phyloP scores from a whole-genome alignment of 2,113 vertebrate genomes.

The Brachypteracias leptosomus region DNA sequence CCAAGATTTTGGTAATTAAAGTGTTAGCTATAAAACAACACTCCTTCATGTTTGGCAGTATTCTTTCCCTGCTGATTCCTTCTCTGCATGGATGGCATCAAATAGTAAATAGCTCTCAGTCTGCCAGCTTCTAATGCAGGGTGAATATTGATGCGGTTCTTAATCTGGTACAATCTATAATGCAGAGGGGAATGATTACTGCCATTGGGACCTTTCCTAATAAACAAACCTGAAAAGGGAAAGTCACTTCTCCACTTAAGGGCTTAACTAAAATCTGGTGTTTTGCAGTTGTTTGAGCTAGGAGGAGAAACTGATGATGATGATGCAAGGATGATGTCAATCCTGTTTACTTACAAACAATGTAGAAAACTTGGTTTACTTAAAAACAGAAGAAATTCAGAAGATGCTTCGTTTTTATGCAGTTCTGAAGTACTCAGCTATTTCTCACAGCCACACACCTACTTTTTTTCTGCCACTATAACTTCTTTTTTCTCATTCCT shows the following conservation, averaged over 20 bases:
- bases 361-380: background rate
- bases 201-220: background rate
- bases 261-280: background rate
- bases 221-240: background rate
- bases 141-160: background rate
- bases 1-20: background rate
- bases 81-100: background rate
- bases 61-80: slow-evolving; percentile 13
- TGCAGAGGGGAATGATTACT: background rate
- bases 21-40: background rate
- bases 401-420: background rate
- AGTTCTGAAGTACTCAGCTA: background rate
- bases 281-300: background rate
- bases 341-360: background rate
- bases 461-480: background rate
- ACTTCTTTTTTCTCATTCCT: background rate
- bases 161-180: background rate
- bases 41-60: background rate
- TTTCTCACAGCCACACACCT: background rate
- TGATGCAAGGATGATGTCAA: background rate
- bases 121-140: background rate
- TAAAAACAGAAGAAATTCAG: background rate
- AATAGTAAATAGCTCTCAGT: background rate
- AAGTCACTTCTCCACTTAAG: background rate
- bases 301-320: background rate